Percentiles rank a stretch among this genome's conserved stretches.
Conservation (phyloP, 1,140 invertebrate species). For the Zaprionus nigranus region DNA sequence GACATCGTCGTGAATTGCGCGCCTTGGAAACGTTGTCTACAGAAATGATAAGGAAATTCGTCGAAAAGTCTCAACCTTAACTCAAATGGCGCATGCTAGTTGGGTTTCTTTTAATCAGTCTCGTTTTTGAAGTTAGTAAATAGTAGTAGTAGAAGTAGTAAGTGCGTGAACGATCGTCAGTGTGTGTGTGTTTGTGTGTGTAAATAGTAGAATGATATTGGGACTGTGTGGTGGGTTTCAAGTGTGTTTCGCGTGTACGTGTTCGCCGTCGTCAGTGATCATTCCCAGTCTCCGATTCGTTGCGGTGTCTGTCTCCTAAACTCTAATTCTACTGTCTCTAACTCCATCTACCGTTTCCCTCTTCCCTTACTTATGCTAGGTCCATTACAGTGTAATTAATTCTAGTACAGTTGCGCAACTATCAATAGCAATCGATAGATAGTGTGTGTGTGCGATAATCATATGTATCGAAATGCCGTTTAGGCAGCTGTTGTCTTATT, state of each 20-base stretch:
- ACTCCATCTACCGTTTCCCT: not conserved
- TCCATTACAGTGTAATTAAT: not conserved
- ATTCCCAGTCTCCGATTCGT: not conserved
- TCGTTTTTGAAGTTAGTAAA: constrained; percentile 29
- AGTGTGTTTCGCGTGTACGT: not conserved
- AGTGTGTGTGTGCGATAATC: not conserved
- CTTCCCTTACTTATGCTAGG: not conserved
- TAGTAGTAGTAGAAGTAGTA: constrained; percentile 3
- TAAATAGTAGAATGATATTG: not conserved
- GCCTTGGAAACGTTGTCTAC: not conserved
- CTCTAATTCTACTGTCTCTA: not conserved
- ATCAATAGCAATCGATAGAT: not conserved
- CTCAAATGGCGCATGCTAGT: constrained; percentile 15
- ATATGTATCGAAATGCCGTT: not conserved
- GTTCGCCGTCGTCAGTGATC: not conserved
- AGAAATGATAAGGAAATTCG: not conserved
- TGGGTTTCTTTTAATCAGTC: constrained; percentile 33
- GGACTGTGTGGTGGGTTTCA: not conserved
- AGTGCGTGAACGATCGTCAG: not conserved
- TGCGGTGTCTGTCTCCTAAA: not conserved
- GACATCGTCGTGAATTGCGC: constrained; percentile 3
- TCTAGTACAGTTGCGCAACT: constrained; percentile 4
- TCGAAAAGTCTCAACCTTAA: constrained; percentile 19
- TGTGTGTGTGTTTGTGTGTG: not conserved
- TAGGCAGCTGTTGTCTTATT: not conserved